These are phyloP conservation scores for Oreochromis grahami DNA, from an alignment of 2,797 vertebrate genomes.

Conservation along the genomic window DNA sequence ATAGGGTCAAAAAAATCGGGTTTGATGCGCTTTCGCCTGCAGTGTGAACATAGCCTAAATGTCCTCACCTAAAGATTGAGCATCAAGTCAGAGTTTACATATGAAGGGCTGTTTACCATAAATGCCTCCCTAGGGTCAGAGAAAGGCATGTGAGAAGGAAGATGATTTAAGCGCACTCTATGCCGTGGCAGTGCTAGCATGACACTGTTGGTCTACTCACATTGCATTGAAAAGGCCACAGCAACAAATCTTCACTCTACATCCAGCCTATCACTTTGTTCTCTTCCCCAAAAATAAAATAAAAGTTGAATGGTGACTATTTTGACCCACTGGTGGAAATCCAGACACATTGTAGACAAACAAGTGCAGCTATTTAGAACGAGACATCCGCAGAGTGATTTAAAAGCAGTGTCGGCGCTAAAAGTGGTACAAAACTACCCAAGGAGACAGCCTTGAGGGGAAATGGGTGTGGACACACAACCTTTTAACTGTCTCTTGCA, in stretches of 20 bases:
- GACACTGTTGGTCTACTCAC: background rate
- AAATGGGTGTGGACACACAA: background rate
- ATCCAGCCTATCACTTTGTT: background rate
- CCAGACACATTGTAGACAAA: fast-evolving
- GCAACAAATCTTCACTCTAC: background rate
- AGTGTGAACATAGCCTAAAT: too few species aligned
- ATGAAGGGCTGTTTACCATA: background rate
- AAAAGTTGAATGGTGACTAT: background rate
- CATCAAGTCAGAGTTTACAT: background rate
- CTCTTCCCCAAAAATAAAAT: background rate
- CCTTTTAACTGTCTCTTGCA: background rate
- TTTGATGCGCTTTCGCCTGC: too few species aligned
- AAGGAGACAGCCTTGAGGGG: background rate
- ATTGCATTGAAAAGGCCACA: background rate
- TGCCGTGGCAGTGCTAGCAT: background rate
- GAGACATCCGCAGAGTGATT: background rate
- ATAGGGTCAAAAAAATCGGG: too few species aligned
- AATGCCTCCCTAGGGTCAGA: background rate
- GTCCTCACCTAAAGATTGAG: background rate
- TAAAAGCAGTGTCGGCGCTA: background rate
- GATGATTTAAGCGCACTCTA: background rate
- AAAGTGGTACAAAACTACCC: background rate
- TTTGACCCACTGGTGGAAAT: background rate
- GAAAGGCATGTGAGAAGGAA: background rate
- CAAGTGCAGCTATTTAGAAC: background rate